Evolutionary conservation across 35 echinoderm and acorn worm genomes (phyloP).

Genomic region (Diadema setosum): DNA sequence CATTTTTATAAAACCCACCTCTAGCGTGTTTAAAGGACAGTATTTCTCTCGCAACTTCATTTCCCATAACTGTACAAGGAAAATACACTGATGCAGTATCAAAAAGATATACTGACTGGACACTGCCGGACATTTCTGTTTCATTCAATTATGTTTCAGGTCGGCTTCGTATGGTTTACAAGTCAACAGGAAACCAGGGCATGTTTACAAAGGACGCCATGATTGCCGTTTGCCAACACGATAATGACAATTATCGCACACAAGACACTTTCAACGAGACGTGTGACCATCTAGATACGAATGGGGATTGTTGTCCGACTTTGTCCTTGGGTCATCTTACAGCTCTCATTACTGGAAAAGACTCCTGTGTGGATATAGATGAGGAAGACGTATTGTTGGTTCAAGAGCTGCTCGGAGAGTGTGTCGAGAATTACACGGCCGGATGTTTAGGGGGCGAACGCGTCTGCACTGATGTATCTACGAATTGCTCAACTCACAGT

Average conservation of each 20-base stretch:
- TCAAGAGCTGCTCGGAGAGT: conserved; percentile 21
- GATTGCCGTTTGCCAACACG: background rate
- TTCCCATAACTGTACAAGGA: too few relatives aligned
- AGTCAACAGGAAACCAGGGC: background rate
- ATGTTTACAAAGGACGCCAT: background rate
- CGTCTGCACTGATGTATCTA: background rate
- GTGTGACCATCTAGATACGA: background rate
- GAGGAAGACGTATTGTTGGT: conserved; percentile 31
- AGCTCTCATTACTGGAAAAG: conserved; percentile 47
- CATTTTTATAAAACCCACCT: too few relatives aligned
- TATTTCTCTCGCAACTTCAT: too few relatives aligned
- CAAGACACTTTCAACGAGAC: background rate
- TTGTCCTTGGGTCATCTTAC: conserved; percentile 68
- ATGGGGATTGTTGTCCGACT: conserved; percentile 18
- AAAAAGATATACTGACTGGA: too few relatives aligned
- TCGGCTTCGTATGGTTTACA: background rate
- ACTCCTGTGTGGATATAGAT: conserved; percentile 51
- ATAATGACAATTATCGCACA: background rate
- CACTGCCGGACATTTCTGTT: too few relatives aligned
- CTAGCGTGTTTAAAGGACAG: too few relatives aligned
- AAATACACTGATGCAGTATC: too few relatives aligned
- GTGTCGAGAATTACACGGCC: background rate
- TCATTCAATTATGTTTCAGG: background rate
- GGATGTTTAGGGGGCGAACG: background rate
- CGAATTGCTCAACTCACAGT: background rate